Conservation (phyloP, 2,113 vertebrate species). For the Alectura lathami region DNA sequence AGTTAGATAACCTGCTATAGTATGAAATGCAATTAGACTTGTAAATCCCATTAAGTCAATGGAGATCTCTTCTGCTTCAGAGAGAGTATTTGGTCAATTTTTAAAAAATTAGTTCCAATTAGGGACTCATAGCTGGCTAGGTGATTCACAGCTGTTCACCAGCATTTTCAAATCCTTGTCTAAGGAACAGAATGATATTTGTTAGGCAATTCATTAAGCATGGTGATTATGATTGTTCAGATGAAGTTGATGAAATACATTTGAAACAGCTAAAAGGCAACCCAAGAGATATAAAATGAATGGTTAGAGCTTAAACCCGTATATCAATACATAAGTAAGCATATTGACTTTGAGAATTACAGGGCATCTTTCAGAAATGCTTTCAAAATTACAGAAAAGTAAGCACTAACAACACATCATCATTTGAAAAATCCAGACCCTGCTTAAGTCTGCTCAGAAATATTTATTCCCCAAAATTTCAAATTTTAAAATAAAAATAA, state of each 20-base stretch:
- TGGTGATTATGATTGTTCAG: neutral
- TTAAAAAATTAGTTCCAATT: neutral
- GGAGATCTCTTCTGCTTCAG: neutral
- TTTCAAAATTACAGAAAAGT: neutral
- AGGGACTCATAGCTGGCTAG: neutral
- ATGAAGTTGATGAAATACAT: neutral
- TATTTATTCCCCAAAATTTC: neutral
- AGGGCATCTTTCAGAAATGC: neutral
- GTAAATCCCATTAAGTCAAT: neutral
- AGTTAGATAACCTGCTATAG: neutral
- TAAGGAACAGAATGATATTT: neutral
- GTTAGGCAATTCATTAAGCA: neutral
- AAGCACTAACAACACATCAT: neutral
- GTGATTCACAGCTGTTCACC: neutral
- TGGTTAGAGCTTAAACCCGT: neutral
- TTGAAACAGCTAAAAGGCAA: neutral
- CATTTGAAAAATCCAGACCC: neutral
- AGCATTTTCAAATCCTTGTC: neutral
- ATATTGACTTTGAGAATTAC: neutral
- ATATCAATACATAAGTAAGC: neutral
- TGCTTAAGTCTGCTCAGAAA: neutral
- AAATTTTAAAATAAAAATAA: neutral
- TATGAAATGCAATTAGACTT: neutral
- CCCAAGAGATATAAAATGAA: neutral
- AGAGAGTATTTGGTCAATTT: neutral